Evolutionary conservation across 30 jellyfish, hydroid and myxozoan genomes (phyloP), one percentile per base, ranked within the genome.

Genomic region (Calvadosia cruxmelitensis): DNA sequence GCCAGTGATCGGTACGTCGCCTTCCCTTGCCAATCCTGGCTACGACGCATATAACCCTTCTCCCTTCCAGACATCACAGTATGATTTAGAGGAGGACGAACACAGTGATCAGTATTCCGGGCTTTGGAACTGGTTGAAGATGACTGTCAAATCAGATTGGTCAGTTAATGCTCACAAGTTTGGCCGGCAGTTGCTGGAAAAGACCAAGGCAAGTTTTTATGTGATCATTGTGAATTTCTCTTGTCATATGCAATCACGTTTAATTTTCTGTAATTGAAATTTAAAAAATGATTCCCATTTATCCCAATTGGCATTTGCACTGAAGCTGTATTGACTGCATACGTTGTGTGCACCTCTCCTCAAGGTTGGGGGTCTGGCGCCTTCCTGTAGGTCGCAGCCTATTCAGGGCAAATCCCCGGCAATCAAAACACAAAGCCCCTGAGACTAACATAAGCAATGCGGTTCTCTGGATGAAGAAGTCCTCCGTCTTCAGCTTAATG

Each of bases 61-160:
- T 42, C 57, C 57, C 15, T 5, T 20, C 57, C 10, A 5, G 57
- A 5, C 57, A 20, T 42, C 57, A 20, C 57, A 42, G 20, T 42
- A 42, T 42, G 57, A 42, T 20, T 20, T 42, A 5, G 57, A 42
- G 20, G 57, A 42, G 10, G 20, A 20, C 20, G 15, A 42, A 42
- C 15, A 20, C 20, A 42, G 57, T 42, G 57, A 42, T 42, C 15
- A 42, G 10, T 42, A 10, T 42, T 42, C 92, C 12, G 82, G 93
- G 3, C 61, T 81, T 23, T 67, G 84, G 86, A 72, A 72, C 1
- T 81, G 93, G 93, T 81, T 81, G 29, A 79, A 79, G 49, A 31
- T 20, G 27, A 67, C 63, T 31, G 33, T 50, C 33, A 73, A 42
- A 48, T 77, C 72, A 34, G 80, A 72, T 50, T 79, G 93, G 93